Evolutionary conservation across 2,797 vertebrate species (phyloP).

Genomic region (Lates japonicus): DNA sequence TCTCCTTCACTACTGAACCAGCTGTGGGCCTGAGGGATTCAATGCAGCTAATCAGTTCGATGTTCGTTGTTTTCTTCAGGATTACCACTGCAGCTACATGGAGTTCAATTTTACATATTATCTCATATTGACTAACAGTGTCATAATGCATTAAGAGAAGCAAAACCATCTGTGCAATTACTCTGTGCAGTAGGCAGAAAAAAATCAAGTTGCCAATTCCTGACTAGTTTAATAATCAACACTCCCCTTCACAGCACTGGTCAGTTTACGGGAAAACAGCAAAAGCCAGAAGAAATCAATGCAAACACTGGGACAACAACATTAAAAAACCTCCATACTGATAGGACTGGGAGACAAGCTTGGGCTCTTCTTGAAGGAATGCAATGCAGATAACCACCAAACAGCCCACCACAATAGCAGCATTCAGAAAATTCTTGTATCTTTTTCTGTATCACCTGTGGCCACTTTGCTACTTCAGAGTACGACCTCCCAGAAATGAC

Average conservation of each 20-base stretch:
- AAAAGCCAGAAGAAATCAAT: slow-evolving; percentile 3
- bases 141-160: slow-evolving; percentile 21
- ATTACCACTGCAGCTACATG: slow-evolving; percentile 51
- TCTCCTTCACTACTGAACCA: slow-evolving; percentile 66
- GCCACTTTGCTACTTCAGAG: slow-evolving; percentile 30
- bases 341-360: neutral
- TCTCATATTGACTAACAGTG: slow-evolving; percentile 50
- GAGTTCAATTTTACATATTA: slow-evolving; percentile 25
- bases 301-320: neutral
- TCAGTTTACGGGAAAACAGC: slow-evolving; percentile 1
- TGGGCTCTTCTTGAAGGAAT: neutral
- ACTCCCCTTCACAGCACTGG: neutral
- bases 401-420: slow-evolving; percentile 12
- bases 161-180: neutral
- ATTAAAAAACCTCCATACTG: neutral
- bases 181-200: neutral
- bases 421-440: slow-evolving; percentile 23
- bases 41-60: slow-evolving; percentile 72
- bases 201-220: neutral
- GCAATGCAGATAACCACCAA: neutral
- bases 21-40: slow-evolving; percentile 70
- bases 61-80: slow-evolving; percentile 51
- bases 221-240: neutral
- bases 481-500: slow-evolving; percentile 58
- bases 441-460: slow-evolving; percentile 47